Base-by-base conservation (phyloP, 64 coral and sea anemone species). In the Hydrozoanthus tunicans region DNA sequence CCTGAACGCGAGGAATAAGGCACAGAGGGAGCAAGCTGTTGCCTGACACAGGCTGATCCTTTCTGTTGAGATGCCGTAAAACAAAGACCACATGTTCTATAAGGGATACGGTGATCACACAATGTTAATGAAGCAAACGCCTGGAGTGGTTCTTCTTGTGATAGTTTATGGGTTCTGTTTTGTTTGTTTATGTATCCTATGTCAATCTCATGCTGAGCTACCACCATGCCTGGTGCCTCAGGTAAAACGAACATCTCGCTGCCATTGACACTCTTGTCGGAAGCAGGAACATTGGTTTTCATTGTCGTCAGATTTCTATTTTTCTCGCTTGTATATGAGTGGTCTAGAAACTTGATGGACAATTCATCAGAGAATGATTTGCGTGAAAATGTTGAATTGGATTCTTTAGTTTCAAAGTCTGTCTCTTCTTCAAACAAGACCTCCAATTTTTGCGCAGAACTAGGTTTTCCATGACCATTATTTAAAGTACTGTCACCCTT, bases 401-500 rank as follows among this genome's bases (percentile, higher is more conserved):
- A 14, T 52, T 80, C 27, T 3, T 25, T 23, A 78, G 58, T 68
- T 20, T 52, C n/a, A n/a, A 23, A 57, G 55, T 27, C 25, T 58
- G 4, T 57, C 69, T 63, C 58, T 62, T 81, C 57, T 52, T 59
- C 12, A 77, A 55, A 24, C 53, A 12, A 5, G 9, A 69, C n/a
- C 4, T 64, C 73, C 56, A 60, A 53, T 25, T 82, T 66, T 69
- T 51, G 15, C 12, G 17, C 43, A 8, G 52, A 67, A 7, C 72
- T 70, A 56, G 20, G 17, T 14, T 15, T 51, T 32, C 61, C 53
- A 15, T 69, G 13, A 51, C 61, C 76, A 54, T 6, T 59, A 14
- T 93, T 77, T 53, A 60, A 79, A 60, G 61, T 59, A 15, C 64
- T 56, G 5, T 92, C 73, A 66, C 70, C 90, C 59, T 85, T 78